Evolutionary conservation across 92 coral and sea anemone genomes (phyloP), one percentile per base, ranked within the genome.

Genomic region (Umimayanthus kanabou): DNA sequence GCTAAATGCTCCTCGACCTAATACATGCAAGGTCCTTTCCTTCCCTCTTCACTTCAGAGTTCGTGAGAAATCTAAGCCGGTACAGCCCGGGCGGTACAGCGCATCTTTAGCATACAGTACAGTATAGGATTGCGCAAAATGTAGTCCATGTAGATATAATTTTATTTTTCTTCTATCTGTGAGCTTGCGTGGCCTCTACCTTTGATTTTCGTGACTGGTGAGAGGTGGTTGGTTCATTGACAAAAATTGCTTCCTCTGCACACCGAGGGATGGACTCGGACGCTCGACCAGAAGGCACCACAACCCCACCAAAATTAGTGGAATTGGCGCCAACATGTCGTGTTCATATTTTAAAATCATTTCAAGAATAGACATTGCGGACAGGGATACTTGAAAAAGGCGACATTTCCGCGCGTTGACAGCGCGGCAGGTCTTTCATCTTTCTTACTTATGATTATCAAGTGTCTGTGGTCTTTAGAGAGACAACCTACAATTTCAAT

Each of bases 321-420:
- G 58, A 69, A 30, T 45, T 28, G 87, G 87, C 87, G 87, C 87
- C 87, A 43, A 83, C 55, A 45, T 67, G 87, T 83, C 87, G 77
- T 69, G 76, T 83, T 71, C 77, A 83, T 70, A 83, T 67, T n/a
- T n/a, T 83, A 83, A 83, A 83, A 42, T 49, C 87, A 83, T 83
- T 81, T 83, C 61, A 72, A 70, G 61, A 83, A 83, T 45, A 70
- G 87, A 72, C 77, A 83, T 70, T 69, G 87, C 87, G 87, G 87
- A 47, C 87, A 83, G 87, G 66, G n/a, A 47, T 70, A 82, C 98
- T 95, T 93, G 98, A 95, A 89, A 84, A 90, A 77, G 92, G 87
- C 86, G 98, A 95, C 92, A 91, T 92, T 95, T 95, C 98, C 96
- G 93, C 92, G 91, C 91, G 92, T 66, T 93, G 98, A 95, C 98